Evolutionary conservation across 2,797 vertebrate species (phyloP).

Genomic region (Dipus sagitta): DNA sequence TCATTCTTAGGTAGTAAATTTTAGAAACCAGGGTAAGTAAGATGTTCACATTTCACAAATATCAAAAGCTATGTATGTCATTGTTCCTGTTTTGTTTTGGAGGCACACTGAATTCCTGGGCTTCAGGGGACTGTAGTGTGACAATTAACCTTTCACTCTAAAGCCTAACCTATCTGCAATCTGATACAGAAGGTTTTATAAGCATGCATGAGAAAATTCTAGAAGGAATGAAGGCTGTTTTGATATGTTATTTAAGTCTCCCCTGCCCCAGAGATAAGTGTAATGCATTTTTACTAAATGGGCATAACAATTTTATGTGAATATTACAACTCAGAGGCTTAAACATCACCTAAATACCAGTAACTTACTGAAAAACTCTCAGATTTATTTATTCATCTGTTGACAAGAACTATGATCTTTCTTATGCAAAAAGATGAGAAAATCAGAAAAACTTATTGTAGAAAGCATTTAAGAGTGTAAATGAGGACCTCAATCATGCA

Average conservation of each 20-base stretch:
- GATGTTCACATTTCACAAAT: not conserved
- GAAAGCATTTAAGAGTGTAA: conserved; percentile 26
- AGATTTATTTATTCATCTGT: conserved; percentile 22
- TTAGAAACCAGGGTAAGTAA: not conserved
- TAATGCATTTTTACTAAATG: not conserved
- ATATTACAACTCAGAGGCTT: not conserved
- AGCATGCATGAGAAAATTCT: not conserved
- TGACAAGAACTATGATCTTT: not conserved
- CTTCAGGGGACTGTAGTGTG: not conserved
- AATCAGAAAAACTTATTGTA: conserved; percentile 29
- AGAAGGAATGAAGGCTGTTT: not conserved
- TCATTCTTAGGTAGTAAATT: not conserved
- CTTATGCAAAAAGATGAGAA: conserved; percentile 34
- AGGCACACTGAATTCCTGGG: not conserved
- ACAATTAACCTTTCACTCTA: not conserved
- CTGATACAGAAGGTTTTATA: not conserved
- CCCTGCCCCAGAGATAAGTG: conserved; percentile 11
- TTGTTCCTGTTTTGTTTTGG: not conserved
- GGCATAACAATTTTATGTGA: not conserved
- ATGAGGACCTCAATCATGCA: conserved; percentile 47
- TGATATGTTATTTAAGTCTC: conserved; percentile 31
- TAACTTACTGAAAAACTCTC: not conserved
- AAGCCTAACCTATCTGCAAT: not conserved
- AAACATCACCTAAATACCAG: conserved; percentile 34
- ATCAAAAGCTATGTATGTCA: not conserved